Conservation (phyloP, 1,140 invertebrate genomes). For the Spodoptera litura region DNA sequence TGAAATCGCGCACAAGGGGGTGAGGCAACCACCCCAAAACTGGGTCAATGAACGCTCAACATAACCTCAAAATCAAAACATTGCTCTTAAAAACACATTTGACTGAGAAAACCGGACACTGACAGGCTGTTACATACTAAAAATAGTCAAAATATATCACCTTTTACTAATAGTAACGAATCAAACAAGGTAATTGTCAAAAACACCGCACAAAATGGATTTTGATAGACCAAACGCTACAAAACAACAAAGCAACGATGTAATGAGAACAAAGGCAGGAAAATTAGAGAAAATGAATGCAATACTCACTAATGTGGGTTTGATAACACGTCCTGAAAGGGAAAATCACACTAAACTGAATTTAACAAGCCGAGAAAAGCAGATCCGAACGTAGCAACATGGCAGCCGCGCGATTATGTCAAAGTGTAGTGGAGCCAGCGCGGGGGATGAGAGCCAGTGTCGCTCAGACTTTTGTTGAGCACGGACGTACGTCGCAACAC, state of each 20-base stretch:
- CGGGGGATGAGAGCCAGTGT: background rate
- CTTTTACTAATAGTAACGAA: too few species aligned
- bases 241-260: background rate
- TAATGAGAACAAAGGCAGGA: background rate
- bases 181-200: background rate
- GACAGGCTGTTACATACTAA: too few species aligned
- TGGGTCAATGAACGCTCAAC: too few species aligned
- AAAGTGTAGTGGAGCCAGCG: background rate
- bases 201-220: background rate
- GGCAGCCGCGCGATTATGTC: background rate
- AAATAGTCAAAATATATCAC: too few species aligned
- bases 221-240: background rate
- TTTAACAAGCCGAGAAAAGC: conserved; percentile 18
- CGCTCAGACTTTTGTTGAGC: background rate
- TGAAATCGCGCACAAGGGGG: too few species aligned
- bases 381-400: too few species aligned
- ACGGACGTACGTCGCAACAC: background rate
- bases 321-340: background rate
- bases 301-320: background rate
- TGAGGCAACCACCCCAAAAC: too few species aligned
- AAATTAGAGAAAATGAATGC: background rate
- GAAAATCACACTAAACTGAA: background rate
- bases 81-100: too few species aligned
- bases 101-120: too few species aligned
- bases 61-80: too few species aligned